These are phyloP conservation scores for Drosophila borborema DNA, from an alignment of 2,888 invertebrate genomes.

Conservation along the genomic window DNA sequence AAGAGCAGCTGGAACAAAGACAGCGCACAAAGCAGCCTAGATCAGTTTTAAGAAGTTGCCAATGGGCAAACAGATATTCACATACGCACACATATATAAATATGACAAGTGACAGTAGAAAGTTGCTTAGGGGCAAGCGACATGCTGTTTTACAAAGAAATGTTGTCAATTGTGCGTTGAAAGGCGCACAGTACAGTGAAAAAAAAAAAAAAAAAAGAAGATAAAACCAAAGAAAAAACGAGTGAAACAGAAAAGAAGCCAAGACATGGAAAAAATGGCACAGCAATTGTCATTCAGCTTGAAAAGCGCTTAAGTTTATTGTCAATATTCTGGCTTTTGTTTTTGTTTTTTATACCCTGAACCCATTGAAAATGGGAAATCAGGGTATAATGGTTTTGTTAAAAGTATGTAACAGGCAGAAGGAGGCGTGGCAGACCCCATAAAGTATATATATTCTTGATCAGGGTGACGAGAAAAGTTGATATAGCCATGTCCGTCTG, in stretches of 20 bases:
- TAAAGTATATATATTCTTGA: no score
- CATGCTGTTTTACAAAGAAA: constrained; percentile 48
- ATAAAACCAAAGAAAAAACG: constrained; percentile 12
- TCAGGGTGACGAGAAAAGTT: no score
- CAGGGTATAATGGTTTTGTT: no score
- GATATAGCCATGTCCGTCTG: no score
- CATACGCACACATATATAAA: background rate
- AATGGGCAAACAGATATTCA: constrained; percentile 28
- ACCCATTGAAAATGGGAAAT: no score
- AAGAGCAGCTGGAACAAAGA: constrained; percentile 44
- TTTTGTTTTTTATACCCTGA: no score
- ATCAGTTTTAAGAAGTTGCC: constrained; percentile 76
- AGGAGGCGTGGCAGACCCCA: no score
- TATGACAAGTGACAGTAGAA: constrained; percentile 78
- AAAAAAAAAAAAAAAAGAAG: background rate
- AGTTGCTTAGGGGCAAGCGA: constrained; percentile 63
- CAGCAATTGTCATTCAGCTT: constrained; percentile 78
- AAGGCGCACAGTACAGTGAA: constrained; percentile 37
- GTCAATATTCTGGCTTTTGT: constrained; percentile 68
- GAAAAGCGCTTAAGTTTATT: constrained; percentile 78
- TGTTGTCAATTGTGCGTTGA: constrained; percentile 64
- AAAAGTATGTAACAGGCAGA: no score
- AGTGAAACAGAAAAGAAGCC: constrained; percentile 8
- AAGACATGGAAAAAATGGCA: constrained; percentile 66
- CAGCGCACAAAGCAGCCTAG: constrained; percentile 55